Base-by-base conservation (phyloP, 2,888 invertebrate genomes). In the Sphinx pinastri region DNA sequence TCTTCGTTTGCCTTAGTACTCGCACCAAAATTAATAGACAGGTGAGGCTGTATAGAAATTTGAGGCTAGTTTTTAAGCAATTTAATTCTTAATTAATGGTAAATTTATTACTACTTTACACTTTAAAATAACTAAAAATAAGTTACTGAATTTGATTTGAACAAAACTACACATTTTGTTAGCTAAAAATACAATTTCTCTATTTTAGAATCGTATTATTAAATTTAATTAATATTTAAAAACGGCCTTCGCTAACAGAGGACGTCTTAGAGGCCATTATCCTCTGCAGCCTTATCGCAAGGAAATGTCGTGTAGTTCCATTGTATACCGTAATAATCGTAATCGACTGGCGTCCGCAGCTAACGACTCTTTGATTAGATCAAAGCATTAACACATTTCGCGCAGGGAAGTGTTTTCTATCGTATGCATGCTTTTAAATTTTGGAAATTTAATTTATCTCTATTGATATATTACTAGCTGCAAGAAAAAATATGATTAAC, bases 301-400 rank as follows among this genome's bases (percentile, higher is more conserved):
- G 87, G 86, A 88, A 88, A 83, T 84, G 86, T 85, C 84, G 83
- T 80, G 82, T 84, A 68, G 68, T 81, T 76, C 84, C 84, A 88
- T 88, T 88, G 57, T 67, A 70, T 70, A 31, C 83, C 81, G 76
- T 87, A 86, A 87, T 84, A 86, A 86, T 84, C 82, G 85, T 88
- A 91, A 90, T 91, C 87, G 88, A 88, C 82, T 85, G 75, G 76
- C 80, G 84, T 81, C 63, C 82, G 81, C 80, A 80, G 81, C 89
- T 89, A 90, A 90, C 83, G 90, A 90, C 85, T 81, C 84, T 86
- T 88, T 89, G 89, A 90, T 90, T 89, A 89, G 88, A 86, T 84
- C 84, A 81, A 83, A 83, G 81, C 84, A 83, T 85, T 86, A 83
- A 82, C 84, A 84, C 83, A 82, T 84, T 83, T 80, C 77, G 80